Conservation (phyloP, 2,888 invertebrate species). For the Apamea anceps region DNA sequence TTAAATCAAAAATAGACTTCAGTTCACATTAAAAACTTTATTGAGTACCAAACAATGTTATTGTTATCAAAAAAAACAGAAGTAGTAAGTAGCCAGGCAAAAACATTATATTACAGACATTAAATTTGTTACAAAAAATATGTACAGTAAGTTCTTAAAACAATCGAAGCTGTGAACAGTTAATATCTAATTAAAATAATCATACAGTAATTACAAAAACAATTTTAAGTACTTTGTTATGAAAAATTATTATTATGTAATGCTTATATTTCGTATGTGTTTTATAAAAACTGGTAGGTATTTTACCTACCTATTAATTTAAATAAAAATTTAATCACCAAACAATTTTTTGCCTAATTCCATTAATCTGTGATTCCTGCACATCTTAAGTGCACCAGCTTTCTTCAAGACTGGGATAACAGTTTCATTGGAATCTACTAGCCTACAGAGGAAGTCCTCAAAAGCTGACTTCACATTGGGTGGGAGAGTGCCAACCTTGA, state of each 20-base stretch:
- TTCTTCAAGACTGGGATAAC: conserved; percentile 95
- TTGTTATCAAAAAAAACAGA: conserved; percentile 43
- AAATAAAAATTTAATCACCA: conserved; percentile 92
- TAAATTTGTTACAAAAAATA: conserved; percentile 61
- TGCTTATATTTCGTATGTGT: conserved; percentile 48
- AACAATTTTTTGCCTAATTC: conserved; percentile 96
- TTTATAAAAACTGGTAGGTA: conserved; percentile 70
- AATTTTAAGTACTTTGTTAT: conserved; percentile 68
- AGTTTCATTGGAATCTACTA: conserved; percentile 94
- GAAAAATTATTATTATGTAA: conserved; percentile 65
- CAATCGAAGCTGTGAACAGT: conserved; percentile 29
- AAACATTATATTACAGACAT: conserved; percentile 45
- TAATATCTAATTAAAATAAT: conserved; percentile 33
- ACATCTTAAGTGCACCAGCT: conserved; percentile 95
- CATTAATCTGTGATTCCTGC: conserved; percentile 96
- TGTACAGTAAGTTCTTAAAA: conserved; percentile 67
- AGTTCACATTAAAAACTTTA: conserved; percentile 72
- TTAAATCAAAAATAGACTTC: conserved; percentile 70
- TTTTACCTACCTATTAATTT: conserved; percentile 64
- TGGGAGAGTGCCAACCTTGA: conserved; percentile 95
- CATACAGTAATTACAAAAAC: conserved; percentile 44
- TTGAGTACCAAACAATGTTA: conserved; percentile 69
- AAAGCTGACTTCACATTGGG: conserved; percentile 96
- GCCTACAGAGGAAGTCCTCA: conserved; percentile 96
- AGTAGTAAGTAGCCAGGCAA: conserved; percentile 50